Percentiles rank a stretch among this genome's conserved stretches.
Conservation (phyloP, 2,888 invertebrate genomes). For the Isotomurus palustris region DNA sequence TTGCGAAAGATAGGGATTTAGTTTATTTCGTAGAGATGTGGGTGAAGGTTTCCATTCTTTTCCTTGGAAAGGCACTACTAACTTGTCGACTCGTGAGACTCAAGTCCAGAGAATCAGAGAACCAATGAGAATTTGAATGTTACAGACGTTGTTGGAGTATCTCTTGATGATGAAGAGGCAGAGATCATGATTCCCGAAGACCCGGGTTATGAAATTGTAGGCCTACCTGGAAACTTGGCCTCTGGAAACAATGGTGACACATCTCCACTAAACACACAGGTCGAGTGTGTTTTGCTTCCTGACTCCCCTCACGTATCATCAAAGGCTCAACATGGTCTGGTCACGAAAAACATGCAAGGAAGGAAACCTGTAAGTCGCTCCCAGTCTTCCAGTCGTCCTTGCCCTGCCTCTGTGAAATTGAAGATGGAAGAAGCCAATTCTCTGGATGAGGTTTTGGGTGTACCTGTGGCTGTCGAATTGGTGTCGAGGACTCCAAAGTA, state of each 20-base stretch:
- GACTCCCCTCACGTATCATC: background rate
- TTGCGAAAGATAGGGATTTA: too few species aligned
- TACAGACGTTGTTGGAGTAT: slow-evolving; percentile 11
- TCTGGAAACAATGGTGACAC: too few species aligned
- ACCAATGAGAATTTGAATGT: slow-evolving; percentile 7
- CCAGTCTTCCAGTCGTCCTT: background rate
- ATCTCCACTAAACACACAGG: too few species aligned
- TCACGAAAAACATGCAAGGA: background rate
- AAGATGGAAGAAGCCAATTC: background rate
- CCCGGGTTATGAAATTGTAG: too few species aligned
- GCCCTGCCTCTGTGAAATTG: background rate
- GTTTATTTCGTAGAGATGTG: too few species aligned
- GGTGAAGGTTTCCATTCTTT: too few species aligned
- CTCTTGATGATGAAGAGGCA: slow-evolving; percentile 10
- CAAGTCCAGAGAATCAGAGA: background rate
- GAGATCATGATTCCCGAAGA: slow-evolving; percentile 13
- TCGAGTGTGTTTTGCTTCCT: too few species aligned
- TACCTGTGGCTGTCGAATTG: background rate
- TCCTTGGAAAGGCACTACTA: too few species aligned
- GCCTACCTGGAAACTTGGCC: too few species aligned
- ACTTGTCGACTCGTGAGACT: slow-evolving; percentile 1
- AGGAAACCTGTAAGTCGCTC: background rate
- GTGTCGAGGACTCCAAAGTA: background rate
- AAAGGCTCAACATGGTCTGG: background rate
- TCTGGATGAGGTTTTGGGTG: background rate